These are phyloP conservation scores for Toxotes lorentzi DNA, from an alignment of 2,797 vertebrate genomes.

Conservation along the genomic window DNA sequence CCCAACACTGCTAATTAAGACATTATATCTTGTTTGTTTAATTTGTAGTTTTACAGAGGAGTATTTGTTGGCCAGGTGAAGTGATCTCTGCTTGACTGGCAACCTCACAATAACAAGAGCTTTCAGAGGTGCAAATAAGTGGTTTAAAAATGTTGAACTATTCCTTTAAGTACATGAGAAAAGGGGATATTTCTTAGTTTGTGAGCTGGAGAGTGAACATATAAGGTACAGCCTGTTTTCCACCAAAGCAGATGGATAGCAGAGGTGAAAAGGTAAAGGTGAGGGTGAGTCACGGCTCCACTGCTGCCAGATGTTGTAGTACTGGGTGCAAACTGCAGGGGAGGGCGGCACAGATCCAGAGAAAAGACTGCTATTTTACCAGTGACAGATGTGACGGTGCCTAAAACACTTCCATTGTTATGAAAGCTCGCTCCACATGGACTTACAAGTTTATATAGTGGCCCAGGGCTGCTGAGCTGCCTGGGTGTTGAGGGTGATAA, in stretches of 20 bases:
- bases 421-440: constrained; percentile 46
- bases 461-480: constrained; percentile 19
- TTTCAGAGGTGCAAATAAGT: too few species aligned
- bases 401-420: constrained; percentile 59
- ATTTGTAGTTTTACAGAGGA: too few species aligned
- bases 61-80: too few species aligned
- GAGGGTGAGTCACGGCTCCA: constrained; percentile 34
- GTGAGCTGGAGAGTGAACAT: not conserved
- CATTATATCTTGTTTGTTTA: too few species aligned
- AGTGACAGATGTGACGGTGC: constrained; percentile 54
- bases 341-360: constrained; percentile 21
- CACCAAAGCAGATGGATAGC: constrained; percentile 35
- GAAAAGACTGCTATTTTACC: constrained; percentile 22
- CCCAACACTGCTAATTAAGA: too few species aligned
- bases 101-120: too few species aligned
- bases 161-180: not conserved
- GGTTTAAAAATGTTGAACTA: not conserved
- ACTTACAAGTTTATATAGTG: constrained; percentile 17
- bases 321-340: constrained; percentile 31
- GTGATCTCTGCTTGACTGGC: too few species aligned
- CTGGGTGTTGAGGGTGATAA: constrained; percentile 40
- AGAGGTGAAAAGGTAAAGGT: constrained; percentile 51
- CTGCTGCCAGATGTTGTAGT: constrained; percentile 57
- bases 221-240: not conserved
- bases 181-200: constrained; percentile 1